Evolutionary conservation across 2,797 vertebrate genomes (phyloP).

Genomic region (Neosalanx taihuensis): DNA sequence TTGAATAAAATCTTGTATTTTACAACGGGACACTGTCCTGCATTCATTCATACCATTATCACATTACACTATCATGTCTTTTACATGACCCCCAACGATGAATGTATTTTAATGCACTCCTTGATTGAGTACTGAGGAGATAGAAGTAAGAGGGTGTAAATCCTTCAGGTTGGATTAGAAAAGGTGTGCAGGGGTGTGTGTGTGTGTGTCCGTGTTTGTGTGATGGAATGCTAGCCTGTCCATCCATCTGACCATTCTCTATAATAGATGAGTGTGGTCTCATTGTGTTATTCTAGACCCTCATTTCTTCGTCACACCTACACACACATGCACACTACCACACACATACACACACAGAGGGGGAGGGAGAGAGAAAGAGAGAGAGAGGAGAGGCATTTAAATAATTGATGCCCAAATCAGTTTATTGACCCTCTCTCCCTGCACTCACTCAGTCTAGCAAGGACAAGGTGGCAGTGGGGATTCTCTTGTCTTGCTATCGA

Average conservation of each 20-base stretch:
- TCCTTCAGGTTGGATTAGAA: not conserved
- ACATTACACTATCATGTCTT: slow-evolving; percentile 51
- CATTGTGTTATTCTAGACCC: slow-evolving; percentile 62
- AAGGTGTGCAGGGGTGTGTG: slow-evolving; percentile 19
- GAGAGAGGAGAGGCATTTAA: slow-evolving; percentile 49
- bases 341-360: slow-evolving; percentile 45
- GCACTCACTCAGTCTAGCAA: slow-evolving; percentile 58
- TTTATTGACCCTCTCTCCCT: not conserved
- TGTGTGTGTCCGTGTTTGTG: not conserved
- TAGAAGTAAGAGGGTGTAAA: not conserved
- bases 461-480: slow-evolving; percentile 41
- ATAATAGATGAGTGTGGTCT: slow-evolving; percentile 74
- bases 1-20: no score
- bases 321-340: slow-evolving; percentile 40
- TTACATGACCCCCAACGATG: no score
- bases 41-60: slow-evolving; percentile 67
- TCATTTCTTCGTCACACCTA: slow-evolving; percentile 15
- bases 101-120: no score
- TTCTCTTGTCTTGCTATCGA: slow-evolving; percentile 23
- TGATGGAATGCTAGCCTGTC: slow-evolving; percentile 41
- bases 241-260: slow-evolving; percentile 45
- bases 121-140: not conserved
- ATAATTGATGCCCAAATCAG: slow-evolving; percentile 80
- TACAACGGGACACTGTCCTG: slow-evolving; percentile 55
- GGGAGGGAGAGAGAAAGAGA: not conserved